Evolutionary conservation across 2,797 vertebrate genomes (phyloP).

Genomic region (Neopelma chrysocephalum): DNA sequence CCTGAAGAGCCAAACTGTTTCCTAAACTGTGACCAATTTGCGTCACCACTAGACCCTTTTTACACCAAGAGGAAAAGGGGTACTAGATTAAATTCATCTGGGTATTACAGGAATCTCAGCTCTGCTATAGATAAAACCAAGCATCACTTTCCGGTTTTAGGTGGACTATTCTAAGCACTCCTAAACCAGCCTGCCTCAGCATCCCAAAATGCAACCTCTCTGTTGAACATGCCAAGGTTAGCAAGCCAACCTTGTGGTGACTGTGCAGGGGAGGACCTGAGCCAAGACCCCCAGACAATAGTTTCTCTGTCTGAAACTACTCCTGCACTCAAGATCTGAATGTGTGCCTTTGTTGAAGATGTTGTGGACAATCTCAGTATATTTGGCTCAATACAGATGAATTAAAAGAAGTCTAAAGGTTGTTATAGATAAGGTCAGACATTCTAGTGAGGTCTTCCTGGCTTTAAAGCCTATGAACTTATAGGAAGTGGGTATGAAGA

Average conservation of each 20-base stretch:
- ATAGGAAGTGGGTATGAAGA: neutral
- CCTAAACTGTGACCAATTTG: neutral
- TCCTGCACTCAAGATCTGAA: neutral
- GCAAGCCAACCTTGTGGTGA: neutral
- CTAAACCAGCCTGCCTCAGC: neutral
- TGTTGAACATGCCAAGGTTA: neutral
- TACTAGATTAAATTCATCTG: neutral
- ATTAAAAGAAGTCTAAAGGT: neutral
- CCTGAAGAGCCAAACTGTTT: neutral
- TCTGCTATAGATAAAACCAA: constrained; percentile 21
- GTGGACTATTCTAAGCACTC: constrained; percentile 2
- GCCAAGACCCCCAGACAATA: constrained; percentile 17
- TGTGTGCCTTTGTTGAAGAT: neutral
- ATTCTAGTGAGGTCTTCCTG: neutral
- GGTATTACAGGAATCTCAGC: constrained; percentile 3
- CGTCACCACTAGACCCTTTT: neutral
- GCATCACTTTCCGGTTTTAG: constrained; percentile 20
- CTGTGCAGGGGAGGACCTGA: neutral
- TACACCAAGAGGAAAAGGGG: neutral
- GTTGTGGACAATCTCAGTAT: neutral
- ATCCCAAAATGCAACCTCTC: neutral
- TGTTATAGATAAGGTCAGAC: neutral
- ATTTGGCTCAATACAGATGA: neutral
- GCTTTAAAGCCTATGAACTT: neutral
- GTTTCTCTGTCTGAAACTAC: constrained; percentile 1